Evolutionary conservation across 2,888 invertebrate genomes (phyloP).

Genomic region (Trissonchulus latispiculum): DNA sequence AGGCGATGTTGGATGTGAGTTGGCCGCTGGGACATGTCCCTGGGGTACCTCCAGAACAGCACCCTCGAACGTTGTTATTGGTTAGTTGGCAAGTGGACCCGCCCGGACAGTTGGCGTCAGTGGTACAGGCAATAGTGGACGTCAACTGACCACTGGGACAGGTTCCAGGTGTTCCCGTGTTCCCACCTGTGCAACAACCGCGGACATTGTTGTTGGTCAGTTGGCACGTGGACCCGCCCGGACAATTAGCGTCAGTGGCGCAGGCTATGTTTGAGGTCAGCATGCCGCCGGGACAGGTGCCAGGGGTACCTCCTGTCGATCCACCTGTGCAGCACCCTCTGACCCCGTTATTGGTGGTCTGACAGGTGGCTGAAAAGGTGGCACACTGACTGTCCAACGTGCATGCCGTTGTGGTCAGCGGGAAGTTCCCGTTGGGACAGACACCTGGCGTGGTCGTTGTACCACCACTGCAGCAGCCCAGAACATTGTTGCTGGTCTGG

Average conservation of each 20-base stretch:
- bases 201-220: background rate
- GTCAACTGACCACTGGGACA: background rate
- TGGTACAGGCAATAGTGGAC: background rate
- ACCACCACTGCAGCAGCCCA: background rate
- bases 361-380: background rate
- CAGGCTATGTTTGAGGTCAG: background rate
- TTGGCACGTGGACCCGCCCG: background rate
- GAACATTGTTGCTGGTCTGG: background rate
- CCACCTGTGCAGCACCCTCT: background rate
- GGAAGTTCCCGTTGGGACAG: background rate
- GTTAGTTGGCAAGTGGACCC: background rate
- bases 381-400: background rate
- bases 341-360: background rate
- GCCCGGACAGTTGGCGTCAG: background rate
- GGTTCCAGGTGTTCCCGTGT: background rate
- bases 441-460: background rate
- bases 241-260: background rate
- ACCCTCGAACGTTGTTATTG: background rate
- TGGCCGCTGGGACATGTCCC: background rate
- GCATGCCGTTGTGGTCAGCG: background rate
- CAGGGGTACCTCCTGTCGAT: background rate
- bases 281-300: background rate
- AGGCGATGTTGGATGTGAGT: background rate
- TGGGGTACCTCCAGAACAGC: background rate
- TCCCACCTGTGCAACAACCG: background rate